These are phyloP conservation scores for Samia ricini DNA, from an alignment of 1,140 invertebrate genomes.

Conservation along the genomic window DNA sequence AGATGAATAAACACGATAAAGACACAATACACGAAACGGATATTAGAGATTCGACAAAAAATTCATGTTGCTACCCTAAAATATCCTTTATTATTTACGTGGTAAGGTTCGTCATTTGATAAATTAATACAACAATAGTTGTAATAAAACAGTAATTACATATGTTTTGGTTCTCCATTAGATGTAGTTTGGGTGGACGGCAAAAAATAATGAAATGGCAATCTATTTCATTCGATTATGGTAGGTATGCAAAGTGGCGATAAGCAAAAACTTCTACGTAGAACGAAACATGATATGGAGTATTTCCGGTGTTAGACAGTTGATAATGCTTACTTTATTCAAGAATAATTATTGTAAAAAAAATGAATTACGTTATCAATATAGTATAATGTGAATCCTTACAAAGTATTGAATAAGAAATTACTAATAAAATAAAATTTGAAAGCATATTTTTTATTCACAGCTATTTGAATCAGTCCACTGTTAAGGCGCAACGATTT, in stretches of 20 bases:
- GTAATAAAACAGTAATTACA: slow-evolving; percentile 8
- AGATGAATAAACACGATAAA: background rate
- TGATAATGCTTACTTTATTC: background rate
- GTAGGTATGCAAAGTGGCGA: slow-evolving; percentile 4
- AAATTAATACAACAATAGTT: slow-evolving; percentile 1
- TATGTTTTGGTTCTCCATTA: slow-evolving; percentile 6
- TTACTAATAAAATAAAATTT: too few species aligned
- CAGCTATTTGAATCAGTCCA: too few species aligned
- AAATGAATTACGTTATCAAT: too few species aligned
- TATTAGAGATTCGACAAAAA: background rate
- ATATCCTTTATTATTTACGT: background rate
- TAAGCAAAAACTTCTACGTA: background rate
- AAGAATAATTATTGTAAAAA: background rate
- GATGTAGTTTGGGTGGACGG: slow-evolving; percentile 1
- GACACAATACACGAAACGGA: background rate
- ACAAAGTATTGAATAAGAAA: too few species aligned
- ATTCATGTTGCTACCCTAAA: background rate
- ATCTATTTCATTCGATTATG: slow-evolving; percentile 5
- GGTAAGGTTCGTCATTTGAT: background rate
- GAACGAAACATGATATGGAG: background rate
- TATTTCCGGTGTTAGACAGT: background rate
- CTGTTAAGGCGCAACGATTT: too few species aligned
- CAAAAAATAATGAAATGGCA: slow-evolving; percentile 11
- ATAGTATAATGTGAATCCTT: too few species aligned
- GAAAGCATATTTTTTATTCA: too few species aligned